Evolutionary conservation across 2,113 vertebrate species (phyloP), one percentile per base, ranked within the genome.

Genomic region (Poicephalus meyeri): DNA sequence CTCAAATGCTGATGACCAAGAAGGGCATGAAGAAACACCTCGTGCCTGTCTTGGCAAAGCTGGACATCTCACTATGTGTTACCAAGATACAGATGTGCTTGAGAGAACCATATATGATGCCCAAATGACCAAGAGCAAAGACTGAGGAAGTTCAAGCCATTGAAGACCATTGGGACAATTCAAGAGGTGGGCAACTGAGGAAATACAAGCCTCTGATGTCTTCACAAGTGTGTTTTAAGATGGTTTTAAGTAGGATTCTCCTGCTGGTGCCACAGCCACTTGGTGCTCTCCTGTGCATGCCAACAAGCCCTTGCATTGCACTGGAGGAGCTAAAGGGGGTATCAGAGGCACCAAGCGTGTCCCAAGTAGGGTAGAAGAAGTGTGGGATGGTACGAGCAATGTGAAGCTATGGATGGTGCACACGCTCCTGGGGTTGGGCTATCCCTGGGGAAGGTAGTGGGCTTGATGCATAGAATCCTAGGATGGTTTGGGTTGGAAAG

Each of bases 201-300:
- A 79, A 79, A 71, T 60, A 35, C 52, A 94, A 61, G 37, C 49
- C 10, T 85, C 82, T 83, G 3, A 25, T 39, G 47, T 82, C 82
- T 82, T 72, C 61, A 42, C 20, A 35, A 25, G 55, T 56, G 8
- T 4, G 20, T 44, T 44, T 41, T 78, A 92, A 70, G 46, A 55
- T 0, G 4, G 12, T 91, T 91, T 85, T 42, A 76, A 16, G 10
- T 26, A 70, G 25, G 25, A n/a, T 41, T 56, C 50, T 84, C 37
- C 71, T 60, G 29, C 5, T 14, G 20, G 18, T 71, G 64, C 53
- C 5, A 1, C 44, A 74, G 56, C 31, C 4, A 2, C 0, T 0
- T 28, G 46, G 41, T 66, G 37, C 70, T 82, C 44, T 90, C 52
- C 29, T 80, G 52, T 50, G 33, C 58, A 17, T 0, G 0, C 53